phyloP scores from a whole-genome alignment of 2,797 vertebrate genomes.

The Selene dorsalis region DNA sequence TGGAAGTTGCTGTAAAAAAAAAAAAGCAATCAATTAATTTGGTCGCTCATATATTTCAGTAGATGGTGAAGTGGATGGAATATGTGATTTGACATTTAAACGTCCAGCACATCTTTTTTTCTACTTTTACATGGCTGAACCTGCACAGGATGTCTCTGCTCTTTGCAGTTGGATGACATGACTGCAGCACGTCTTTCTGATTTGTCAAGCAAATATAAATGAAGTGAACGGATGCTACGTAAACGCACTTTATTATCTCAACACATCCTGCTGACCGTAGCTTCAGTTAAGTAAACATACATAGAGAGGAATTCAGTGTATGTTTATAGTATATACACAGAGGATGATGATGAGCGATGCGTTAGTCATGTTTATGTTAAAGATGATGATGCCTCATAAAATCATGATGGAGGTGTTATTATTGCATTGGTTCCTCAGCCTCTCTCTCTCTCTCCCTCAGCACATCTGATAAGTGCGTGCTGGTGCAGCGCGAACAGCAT shows the following conservation, averaged over 20 bases:
- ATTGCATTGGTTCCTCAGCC: constrained; percentile 52
- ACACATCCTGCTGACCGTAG: background rate
- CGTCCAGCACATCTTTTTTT: constrained; percentile 63
- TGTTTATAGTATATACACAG: background rate
- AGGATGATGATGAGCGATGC: constrained; percentile 20
- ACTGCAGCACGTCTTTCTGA: constrained; percentile 1
- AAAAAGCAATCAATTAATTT: constrained; percentile 79
- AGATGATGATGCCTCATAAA: constrained; percentile 54
- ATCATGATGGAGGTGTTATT: constrained; percentile 52
- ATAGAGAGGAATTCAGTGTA: background rate
- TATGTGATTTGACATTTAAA: constrained; percentile 71
- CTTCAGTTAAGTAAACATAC: background rate
- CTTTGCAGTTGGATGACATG: background rate
- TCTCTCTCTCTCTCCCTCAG: constrained; percentile 12
- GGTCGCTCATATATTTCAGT: constrained; percentile 73
- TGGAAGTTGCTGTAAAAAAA: constrained; percentile 65
- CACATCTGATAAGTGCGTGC: constrained; percentile 75
- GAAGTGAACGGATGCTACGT: background rate
- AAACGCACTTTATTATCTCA: constrained; percentile 2
- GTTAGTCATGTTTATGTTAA: constrained; percentile 58
- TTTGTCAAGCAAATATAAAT: constrained; percentile 24
- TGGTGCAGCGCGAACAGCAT: constrained; percentile 76
- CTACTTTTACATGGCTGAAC: constrained; percentile 43
- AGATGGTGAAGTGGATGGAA: constrained; percentile 70
- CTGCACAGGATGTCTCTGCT: constrained; percentile 20